Evolutionary conservation across 2,113 vertebrate genomes (phyloP).

Genomic region (Pionites leucogaster): DNA sequence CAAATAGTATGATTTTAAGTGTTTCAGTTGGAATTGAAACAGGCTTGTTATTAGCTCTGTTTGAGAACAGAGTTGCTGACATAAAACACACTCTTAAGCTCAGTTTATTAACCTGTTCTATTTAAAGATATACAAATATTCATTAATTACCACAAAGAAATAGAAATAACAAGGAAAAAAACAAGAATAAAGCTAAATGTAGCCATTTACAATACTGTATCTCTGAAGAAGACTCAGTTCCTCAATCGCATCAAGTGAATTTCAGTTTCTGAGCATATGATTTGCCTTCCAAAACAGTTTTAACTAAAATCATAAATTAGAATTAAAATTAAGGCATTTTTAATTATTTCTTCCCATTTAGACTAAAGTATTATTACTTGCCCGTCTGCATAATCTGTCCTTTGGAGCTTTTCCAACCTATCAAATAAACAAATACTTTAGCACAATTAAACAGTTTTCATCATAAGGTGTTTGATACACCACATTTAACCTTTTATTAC

Average conservation of each 20-base stretch:
- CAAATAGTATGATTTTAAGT: background rate
- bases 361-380: conserved; percentile 64
- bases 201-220: background rate
- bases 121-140: background rate
- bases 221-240: background rate
- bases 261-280: background rate
- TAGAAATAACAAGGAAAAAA: background rate
- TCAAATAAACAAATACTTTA: background rate
- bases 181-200: background rate
- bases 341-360: background rate
- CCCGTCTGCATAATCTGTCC: conserved; percentile 93
- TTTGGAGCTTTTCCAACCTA: conserved; percentile 96
- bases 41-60: background rate
- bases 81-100: background rate
- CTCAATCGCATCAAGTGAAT: background rate
- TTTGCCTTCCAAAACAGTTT: background rate
- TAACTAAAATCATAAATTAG: background rate
- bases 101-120: background rate
- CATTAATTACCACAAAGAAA: background rate
- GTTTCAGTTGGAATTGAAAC: background rate
- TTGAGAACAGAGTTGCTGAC: background rate
- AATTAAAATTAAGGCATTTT: background rate
- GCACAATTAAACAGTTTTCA: background rate
- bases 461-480: background rate
- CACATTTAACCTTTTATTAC: background rate